Percentiles rank a stretch among this genome's conserved stretches.
phyloP scores from a whole-genome alignment of 2,113 vertebrate species.

The Uria lomvia region DNA sequence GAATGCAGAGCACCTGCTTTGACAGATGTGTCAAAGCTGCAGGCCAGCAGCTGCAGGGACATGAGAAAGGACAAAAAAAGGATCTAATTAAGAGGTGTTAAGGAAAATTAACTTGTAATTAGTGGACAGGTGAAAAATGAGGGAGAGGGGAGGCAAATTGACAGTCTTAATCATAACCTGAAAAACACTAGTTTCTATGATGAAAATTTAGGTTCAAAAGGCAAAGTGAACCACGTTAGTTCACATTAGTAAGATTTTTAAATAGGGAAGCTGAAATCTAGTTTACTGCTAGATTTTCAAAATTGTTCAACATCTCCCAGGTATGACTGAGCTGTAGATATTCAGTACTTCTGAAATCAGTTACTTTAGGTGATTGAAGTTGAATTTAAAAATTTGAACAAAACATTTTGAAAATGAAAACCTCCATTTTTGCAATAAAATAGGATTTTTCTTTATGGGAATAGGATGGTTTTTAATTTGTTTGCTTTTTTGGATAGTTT shows the following conservation, averaged over 20 bases:
- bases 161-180: neutral
- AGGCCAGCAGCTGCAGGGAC: neutral
- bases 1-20: neutral
- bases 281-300: neutral
- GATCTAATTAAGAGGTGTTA: neutral
- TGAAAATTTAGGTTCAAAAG: neutral
- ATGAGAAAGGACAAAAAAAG: neutral
- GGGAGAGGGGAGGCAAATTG: neutral
- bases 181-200: neutral
- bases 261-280: neutral
- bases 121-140: neutral
- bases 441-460: neutral
- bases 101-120: neutral
- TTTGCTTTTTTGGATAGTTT: neutral
- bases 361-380: fast-evolving
- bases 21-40: neutral
- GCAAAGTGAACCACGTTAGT: neutral
- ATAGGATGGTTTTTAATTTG: fast-evolving
- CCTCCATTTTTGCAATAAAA: fast-evolving
- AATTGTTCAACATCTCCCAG: neutral
- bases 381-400: neutral
- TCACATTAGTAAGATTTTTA: neutral
- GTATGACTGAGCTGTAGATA: neutral
- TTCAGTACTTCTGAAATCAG: neutral
- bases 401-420: neutral